These are phyloP conservation scores for Cyclophora albipunctata DNA, from an alignment of 2,888 invertebrate species.

Conservation along the genomic window DNA sequence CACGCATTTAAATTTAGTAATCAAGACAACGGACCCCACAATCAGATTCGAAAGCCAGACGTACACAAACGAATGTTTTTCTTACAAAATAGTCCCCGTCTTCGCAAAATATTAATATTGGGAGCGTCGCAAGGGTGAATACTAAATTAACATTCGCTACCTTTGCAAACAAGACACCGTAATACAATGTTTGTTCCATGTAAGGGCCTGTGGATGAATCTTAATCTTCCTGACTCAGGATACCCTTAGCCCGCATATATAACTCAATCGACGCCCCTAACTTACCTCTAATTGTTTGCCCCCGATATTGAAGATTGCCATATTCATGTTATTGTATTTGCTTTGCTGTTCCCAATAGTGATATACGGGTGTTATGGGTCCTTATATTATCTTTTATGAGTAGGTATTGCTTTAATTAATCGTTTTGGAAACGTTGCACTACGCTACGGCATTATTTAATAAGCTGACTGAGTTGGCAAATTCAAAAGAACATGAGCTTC, in stretches of 20 bases:
- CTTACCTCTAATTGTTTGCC: slow-evolving; percentile 73
- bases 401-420: no score
- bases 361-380: not conserved
- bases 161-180: slow-evolving; percentile 73
- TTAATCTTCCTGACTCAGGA: slow-evolving; percentile 71
- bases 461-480: no score
- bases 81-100: slow-evolving; percentile 24
- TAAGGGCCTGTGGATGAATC: slow-evolving; percentile 71
- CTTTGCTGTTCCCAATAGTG: slow-evolving; percentile 20
- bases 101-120: slow-evolving; percentile 67
- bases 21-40: not conserved
- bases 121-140: slow-evolving; percentile 61
- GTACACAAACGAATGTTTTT: slow-evolving; percentile 42
- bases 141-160: slow-evolving; percentile 73
- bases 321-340: slow-evolving; percentile 41
- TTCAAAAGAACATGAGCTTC: no score
- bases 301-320: slow-evolving; percentile 69
- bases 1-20: no score
- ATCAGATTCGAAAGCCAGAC: not conserved
- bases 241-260: slow-evolving; percentile 72
- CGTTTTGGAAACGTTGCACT: no score
- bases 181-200: slow-evolving; percentile 72
- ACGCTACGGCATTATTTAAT: no score
- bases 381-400: no score
- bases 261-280: slow-evolving; percentile 71